Evolutionary conservation across 2,113 vertebrate genomes (phyloP).

Genomic region (Podilymbus podiceps): DNA sequence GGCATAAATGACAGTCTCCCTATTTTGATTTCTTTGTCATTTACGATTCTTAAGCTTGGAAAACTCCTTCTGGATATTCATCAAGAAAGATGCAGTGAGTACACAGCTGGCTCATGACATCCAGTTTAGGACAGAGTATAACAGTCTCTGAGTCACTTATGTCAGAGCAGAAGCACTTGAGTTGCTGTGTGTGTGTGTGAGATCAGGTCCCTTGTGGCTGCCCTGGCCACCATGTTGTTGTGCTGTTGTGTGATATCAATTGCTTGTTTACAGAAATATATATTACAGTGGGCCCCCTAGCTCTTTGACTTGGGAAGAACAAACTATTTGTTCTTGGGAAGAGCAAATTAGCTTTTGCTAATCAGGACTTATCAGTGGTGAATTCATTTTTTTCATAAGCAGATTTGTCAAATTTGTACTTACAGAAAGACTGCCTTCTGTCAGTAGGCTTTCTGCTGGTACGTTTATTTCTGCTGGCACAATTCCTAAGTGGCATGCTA

Average conservation of each 20-base stretch:
- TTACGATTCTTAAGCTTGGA: conserved; percentile 91
- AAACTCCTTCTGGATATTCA: conserved; percentile 69
- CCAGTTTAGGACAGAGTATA: conserved; percentile 81
- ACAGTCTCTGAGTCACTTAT: conserved; percentile 86
- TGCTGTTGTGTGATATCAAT: neutral
- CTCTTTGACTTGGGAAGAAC: neutral
- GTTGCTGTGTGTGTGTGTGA: neutral
- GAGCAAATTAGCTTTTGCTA: neutral
- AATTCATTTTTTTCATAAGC: neutral
- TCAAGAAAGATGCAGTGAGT: conserved; percentile 79
- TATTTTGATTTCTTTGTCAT: conserved; percentile 79
- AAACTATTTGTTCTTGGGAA: neutral
- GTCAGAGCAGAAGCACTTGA: conserved; percentile 82
- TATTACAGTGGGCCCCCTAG: neutral
- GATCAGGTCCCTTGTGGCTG: neutral
- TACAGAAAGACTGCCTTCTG: neutral
- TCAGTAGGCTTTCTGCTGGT: neutral
- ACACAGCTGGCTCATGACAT: conserved; percentile 73
- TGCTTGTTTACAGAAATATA: neutral
- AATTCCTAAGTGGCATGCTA: neutral
- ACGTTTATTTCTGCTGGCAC: neutral
- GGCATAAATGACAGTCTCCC: conserved; percentile 83
- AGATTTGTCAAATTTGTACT: neutral
- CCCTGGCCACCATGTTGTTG: neutral
- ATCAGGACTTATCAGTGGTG: neutral